phyloP scores from a whole-genome alignment of 2,113 vertebrate genomes.

The Corythornis madagascariensis region DNA sequence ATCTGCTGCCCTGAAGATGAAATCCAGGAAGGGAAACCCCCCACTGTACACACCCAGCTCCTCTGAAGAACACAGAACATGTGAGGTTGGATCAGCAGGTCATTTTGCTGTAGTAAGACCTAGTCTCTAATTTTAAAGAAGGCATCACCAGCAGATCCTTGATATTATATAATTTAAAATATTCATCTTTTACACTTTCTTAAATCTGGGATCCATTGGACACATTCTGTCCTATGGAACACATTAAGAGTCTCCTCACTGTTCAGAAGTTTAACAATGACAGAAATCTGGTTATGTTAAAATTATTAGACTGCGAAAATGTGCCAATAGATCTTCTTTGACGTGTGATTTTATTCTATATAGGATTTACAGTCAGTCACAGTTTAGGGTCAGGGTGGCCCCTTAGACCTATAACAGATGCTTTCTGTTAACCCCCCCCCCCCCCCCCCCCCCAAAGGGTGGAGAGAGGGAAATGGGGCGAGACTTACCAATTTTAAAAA shows the following conservation, averaged over 20 bases:
- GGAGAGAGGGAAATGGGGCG: too few species aligned
- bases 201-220: not conserved
- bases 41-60: rapidly evolving
- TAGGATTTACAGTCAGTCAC: not conserved
- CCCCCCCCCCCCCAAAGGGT: too few species aligned
- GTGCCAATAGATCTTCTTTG: not conserved
- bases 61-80: not conserved
- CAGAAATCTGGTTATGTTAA: not conserved
- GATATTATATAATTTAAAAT: not conserved
- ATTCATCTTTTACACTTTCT: not conserved
- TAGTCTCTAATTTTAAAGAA: not conserved
- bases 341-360: not conserved
- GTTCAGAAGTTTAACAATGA: not conserved
- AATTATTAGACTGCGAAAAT: not conserved
- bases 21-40: not conserved
- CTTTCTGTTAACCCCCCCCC: too few species aligned
- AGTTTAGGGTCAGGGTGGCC: too few species aligned
- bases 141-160: not conserved
- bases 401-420: too few species aligned
- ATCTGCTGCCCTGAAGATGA: not conserved
- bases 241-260: not conserved
- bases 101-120: not conserved
- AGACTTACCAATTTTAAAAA: too few species aligned
- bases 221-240: not conserved
- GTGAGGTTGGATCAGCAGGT: not conserved